Percentiles rank a stretch among this genome's conserved stretches.
Conservation (phyloP, 2,797 vertebrate genomes). For the Kryptopterus vitreolus region DNA sequence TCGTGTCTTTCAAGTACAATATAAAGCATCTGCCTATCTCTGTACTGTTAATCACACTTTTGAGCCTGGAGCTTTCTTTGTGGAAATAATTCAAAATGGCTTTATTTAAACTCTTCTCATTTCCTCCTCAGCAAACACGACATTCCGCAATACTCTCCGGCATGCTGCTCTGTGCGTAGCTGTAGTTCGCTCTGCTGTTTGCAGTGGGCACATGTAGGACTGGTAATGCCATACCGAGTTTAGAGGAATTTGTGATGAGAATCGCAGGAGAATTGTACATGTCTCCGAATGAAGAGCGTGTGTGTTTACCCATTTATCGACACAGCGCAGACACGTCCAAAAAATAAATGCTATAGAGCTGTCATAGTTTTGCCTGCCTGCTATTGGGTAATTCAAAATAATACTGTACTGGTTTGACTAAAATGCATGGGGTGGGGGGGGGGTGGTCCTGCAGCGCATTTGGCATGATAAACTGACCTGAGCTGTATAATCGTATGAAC, state of each 20-base stretch:
- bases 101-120: constrained; percentile 52
- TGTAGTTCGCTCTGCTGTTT: constrained; percentile 11
- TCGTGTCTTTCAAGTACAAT: constrained; percentile 11
- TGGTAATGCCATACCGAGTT: constrained; percentile 30
- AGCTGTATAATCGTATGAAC: too few relatives aligned
- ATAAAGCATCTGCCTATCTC: constrained; percentile 13
- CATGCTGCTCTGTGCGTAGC: constrained; percentile 15
- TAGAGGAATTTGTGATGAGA: constrained; percentile 12
- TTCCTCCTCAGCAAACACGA: constrained; percentile 39
- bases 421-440: too few relatives aligned
- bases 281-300: neutral
- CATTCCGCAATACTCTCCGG: constrained; percentile 35
- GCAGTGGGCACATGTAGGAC: constrained; percentile 27
- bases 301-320: neutral
- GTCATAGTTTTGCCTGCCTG: neutral
- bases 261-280: neutral
- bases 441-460: too few relatives aligned
- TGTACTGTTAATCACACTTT: constrained; percentile 24
- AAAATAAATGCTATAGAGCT: neutral
- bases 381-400: neutral
- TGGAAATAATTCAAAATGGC: constrained; percentile 45
- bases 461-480: too few relatives aligned
- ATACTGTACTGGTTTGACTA: neutral
- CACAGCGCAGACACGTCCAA: too few relatives aligned
- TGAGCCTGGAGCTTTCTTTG: constrained; percentile 16